Base-by-base conservation (phyloP, 2,888 invertebrate genomes). In the Glyphotaelius pellucidus region DNA sequence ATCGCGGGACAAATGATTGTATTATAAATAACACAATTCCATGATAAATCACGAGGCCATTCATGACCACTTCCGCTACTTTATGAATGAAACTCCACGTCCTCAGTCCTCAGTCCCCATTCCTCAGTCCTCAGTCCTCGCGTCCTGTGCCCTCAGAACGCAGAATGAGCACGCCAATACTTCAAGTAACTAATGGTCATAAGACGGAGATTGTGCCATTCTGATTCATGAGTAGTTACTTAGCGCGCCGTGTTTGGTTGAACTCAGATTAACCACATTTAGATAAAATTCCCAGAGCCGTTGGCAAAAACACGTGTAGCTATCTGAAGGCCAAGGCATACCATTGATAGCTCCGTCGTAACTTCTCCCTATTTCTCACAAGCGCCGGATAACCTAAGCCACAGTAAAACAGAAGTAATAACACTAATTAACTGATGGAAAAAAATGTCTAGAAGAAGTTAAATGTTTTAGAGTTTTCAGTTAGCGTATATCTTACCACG, bases 21-120 rank as follows among this genome's bases (percentile, higher is more conserved):
- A 79, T 79, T 89, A 89, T 79, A 89, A 89, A 89, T 89, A 89
- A 89, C 88, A 89, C 19, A 42, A 89, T 91, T 80, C 35, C 90
- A 87, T 86, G 92, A 92, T 92, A 92, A 92, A 90, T 90, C 92
- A 89, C 90, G 88, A 89, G 88, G 88, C 80, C 90, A 92, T 92
- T 92, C 91, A 89, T n/a, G 30, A 89, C 84, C 79, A 80, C 84
- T 85, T 93, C 93, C 93, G 93, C 87, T 92, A 90, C 38, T 92
- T 91, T 89, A 90, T 93, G 93, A 93, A 93, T 93, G 93, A 93
- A 93, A 90, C 47, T 30, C 80, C 67, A 25, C 67, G 67, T 67
- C 67, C 67, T 67, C 67, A 67, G 67, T 67, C 67, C 25, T 67
- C 67, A 67, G 67, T 67, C 67, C 52, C 52, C 52, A 52, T 5